These are phyloP conservation scores for Arrhopalites spinosus DNA, from an alignment of 2,888 invertebrate genomes.

Conservation along the genomic window DNA sequence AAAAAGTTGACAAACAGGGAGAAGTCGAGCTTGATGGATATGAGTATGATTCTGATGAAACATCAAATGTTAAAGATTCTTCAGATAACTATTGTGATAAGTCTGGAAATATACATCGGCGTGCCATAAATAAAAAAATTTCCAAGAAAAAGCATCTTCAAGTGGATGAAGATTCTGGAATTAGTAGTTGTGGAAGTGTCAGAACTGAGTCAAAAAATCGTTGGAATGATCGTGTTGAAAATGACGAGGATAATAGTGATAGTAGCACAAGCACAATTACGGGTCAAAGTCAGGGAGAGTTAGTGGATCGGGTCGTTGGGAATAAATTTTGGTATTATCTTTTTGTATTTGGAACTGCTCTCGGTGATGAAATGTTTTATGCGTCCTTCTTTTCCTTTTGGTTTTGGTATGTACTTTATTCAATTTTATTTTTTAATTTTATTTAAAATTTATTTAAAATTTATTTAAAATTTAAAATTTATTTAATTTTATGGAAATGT, in stretches of 20 bases:
- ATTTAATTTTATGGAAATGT: too few species aligned
- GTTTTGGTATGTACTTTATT: slow-evolving; percentile 84
- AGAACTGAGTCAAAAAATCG: background rate
- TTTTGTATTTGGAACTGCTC: slow-evolving; percentile 80
- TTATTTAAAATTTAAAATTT: too few species aligned
- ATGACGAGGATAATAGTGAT: background rate
- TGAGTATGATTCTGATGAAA: background rate
- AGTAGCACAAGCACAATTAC: slow-evolving; percentile 55
- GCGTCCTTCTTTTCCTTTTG: slow-evolving; percentile 89
- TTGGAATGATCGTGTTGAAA: background rate
- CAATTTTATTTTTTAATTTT: too few species aligned
- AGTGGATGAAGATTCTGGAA: slow-evolving; percentile 9
- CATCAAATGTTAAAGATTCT: background rate
- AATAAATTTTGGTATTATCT: slow-evolving; percentile 83
- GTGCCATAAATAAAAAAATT: background rate
- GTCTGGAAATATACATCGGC: background rate
- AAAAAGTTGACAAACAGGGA: slow-evolving; percentile 3
- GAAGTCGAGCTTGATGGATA: background rate
- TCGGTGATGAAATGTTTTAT: slow-evolving; percentile 69
- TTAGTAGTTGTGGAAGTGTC: slow-evolving; percentile 6
- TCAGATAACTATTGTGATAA: background rate
- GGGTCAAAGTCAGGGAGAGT: slow-evolving; percentile 59
- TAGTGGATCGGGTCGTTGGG: slow-evolving; percentile 65
- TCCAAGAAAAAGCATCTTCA: background rate
- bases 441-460: too few species aligned